Conservation (phyloP, 1,140 invertebrate species). For the Trichomalopsis sarcophagae region DNA sequence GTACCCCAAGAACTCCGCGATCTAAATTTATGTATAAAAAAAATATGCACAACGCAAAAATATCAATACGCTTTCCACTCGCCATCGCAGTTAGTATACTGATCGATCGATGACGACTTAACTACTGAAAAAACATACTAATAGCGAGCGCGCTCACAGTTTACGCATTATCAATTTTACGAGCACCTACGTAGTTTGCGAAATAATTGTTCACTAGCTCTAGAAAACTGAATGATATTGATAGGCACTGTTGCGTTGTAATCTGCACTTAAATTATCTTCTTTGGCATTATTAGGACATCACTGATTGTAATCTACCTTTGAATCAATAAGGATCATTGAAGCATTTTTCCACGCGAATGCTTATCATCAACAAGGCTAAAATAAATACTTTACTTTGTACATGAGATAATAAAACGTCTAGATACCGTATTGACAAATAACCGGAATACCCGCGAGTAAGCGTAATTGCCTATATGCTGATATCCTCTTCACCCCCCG, state of each 20-base stretch:
- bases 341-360: no score
- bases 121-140: background rate
- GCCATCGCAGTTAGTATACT: constrained; percentile 25
- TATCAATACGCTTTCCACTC: background rate
- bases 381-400: background rate
- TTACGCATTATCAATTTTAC: background rate
- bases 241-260: no score
- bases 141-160: background rate
- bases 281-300: no score
- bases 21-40: background rate
- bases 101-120: background rate
- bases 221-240: no score
- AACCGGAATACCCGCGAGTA: constrained; percentile 39
- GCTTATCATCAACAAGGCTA: background rate
- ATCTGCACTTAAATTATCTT: no score
- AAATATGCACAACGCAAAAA: background rate
- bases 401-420: background rate
- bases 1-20: background rate
- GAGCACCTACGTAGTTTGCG: no score
- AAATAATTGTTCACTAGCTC: no score
- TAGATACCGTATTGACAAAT: background rate
- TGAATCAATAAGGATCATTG: no score
- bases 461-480: constrained; percentile 56
- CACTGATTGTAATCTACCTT: no score
- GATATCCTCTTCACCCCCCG: constrained; percentile 48